Evolutionary conservation across 2,888 invertebrate species (phyloP).

Genomic region (Agrotis puta): DNA sequence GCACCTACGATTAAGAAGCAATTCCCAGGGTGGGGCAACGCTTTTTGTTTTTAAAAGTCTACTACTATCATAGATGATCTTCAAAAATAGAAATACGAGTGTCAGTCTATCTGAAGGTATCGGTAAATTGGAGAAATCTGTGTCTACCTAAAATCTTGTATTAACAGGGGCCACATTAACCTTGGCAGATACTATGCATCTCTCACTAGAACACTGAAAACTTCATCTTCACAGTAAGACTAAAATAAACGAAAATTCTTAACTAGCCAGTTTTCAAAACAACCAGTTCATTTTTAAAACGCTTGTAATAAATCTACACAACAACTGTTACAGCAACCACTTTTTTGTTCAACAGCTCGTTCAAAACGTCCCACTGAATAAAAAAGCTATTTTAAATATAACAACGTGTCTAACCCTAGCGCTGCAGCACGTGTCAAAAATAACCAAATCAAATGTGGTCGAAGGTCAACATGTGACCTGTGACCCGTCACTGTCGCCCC

Average conservation of each 20-base stretch:
- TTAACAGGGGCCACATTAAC: too few relatives aligned
- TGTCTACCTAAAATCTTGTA: too few relatives aligned
- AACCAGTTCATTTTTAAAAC: background rate
- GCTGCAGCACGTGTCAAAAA: slow-evolving; percentile 70
- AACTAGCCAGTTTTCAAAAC: background rate
- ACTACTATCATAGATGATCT: too few relatives aligned
- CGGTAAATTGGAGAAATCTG: too few relatives aligned
- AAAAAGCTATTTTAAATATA: slow-evolving; percentile 34
- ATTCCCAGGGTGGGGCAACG: too few relatives aligned
- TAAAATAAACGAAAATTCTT: background rate
- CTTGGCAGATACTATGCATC: too few relatives aligned
- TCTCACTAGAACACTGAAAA: background rate
- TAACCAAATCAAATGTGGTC: slow-evolving; percentile 64
- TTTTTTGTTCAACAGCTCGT: background rate
- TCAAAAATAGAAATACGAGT: too few relatives aligned
- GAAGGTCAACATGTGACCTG: slow-evolving; percentile 69
- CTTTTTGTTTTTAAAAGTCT: too few relatives aligned
- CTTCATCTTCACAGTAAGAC: background rate
- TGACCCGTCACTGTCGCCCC: slow-evolving; percentile 54
- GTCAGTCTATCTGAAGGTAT: too few relatives aligned
- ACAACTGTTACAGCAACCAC: background rate
- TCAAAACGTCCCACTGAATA: slow-evolving; percentile 8
- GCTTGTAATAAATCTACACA: background rate
- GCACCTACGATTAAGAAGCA: too few relatives aligned
- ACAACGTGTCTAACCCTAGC: slow-evolving; percentile 63